phyloP scores from a whole-genome alignment of 2,113 vertebrate genomes.

The Melierax canorus region DNA sequence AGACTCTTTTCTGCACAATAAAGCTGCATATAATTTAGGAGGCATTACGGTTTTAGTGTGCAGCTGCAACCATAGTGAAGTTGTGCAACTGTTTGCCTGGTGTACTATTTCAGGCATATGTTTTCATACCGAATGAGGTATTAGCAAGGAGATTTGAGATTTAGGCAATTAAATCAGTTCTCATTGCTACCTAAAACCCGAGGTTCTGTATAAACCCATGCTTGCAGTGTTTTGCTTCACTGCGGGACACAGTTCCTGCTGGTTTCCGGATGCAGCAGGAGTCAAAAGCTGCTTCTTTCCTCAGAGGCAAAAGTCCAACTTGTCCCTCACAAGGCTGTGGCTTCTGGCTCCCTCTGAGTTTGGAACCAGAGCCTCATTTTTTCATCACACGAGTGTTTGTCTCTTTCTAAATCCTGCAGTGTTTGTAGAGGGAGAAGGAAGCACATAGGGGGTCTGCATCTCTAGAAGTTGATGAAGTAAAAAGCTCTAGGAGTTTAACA shows the following conservation, averaged over 20 bases:
- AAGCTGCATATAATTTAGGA: slow-evolving; percentile 20
- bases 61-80: slow-evolving; percentile 15
- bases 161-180: background rate
- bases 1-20: background rate
- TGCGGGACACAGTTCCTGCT: background rate
- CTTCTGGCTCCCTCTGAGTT: background rate
- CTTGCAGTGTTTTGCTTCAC: background rate
- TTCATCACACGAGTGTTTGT: background rate
- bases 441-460: background rate
- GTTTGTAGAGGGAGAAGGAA: background rate
- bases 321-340: background rate
- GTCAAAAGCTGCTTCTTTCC: slow-evolving; percentile 15
- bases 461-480: background rate
- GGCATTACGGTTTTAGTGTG: background rate
- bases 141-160: background rate
- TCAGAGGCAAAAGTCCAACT: background rate
- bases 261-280: background rate
- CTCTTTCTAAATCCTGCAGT: background rate
- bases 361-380: background rate
- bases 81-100: background rate
- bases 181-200: background rate
- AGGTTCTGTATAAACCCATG: background rate
- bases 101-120: slow-evolving; percentile 6
- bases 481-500: background rate
- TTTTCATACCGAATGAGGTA: background rate